Evolutionary conservation across 2,797 vertebrate species (phyloP).

Genomic region (Microctenopoma stevenorrisi): DNA sequence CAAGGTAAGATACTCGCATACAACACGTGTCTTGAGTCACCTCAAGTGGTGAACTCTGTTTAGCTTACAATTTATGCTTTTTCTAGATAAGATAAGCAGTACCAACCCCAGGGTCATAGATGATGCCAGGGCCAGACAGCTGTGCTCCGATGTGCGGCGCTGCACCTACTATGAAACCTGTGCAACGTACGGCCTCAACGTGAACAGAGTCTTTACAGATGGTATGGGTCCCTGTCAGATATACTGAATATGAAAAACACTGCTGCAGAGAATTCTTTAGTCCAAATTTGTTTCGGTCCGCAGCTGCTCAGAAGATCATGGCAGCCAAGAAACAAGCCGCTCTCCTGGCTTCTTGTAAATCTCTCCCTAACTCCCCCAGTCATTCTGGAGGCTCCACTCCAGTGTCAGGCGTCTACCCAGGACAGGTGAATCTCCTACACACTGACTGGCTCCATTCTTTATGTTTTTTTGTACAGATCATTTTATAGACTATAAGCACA

Average conservation of each 20-base stretch:
- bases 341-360: conserved; percentile 91
- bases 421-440: conserved; percentile 77
- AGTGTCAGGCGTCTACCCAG: conserved; percentile 81
- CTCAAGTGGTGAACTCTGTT: background rate
- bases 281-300: conserved; percentile 9
- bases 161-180: conserved; percentile 96
- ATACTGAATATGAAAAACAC: background rate
- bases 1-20: conserved; percentile 85
- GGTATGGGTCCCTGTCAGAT: conserved; percentile 71
- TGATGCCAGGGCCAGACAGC: conserved; percentile 86
- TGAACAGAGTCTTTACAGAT: conserved; percentile 93
- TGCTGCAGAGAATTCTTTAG: background rate
- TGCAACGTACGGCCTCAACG: conserved; percentile 93
- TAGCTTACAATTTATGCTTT: background rate
- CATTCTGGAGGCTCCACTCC: conserved; percentile 92
- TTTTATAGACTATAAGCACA: conserved; percentile 5
- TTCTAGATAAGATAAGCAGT: conserved; percentile 92
- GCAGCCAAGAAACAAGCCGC: conserved; percentile 91
- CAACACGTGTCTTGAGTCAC: background rate
- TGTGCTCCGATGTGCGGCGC: conserved; percentile 85
- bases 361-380: conserved; percentile 92
- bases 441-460: background rate
- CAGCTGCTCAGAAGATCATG: conserved; percentile 93
- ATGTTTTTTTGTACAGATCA: background rate
- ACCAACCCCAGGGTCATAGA: conserved; percentile 90